phyloP scores from a whole-genome alignment of 2,888 invertebrate genomes.

The Tigriopus californicus region DNA sequence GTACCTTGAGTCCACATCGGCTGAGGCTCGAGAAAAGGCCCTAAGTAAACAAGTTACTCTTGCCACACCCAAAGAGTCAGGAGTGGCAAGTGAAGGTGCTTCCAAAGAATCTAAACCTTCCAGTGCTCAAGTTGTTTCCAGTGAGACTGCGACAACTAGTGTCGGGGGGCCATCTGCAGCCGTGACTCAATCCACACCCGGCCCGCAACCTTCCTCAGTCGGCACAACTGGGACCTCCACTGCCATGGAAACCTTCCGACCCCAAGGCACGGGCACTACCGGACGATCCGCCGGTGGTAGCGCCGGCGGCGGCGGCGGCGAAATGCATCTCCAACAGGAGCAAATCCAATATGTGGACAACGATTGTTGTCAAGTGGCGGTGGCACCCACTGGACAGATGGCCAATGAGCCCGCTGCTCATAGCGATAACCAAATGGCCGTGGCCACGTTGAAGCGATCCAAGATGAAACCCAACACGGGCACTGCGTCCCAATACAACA shows the following conservation, averaged over 20 bases:
- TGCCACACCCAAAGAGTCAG: no score
- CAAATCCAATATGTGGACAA: conserved; percentile 11
- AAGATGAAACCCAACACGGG: conserved; percentile 2
- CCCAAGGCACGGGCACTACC: background rate
- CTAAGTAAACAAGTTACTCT: no score
- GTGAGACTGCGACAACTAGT: no score
- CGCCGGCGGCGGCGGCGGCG: no score
- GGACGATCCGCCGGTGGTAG: background rate
- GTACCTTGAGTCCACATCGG: no score
- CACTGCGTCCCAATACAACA: background rate
- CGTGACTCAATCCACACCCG: no score
- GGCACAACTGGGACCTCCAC: background rate
- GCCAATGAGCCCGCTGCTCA: background rate
- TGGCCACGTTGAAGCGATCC: background rate
- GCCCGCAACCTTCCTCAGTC: background rate
- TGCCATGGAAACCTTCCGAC: background rate
- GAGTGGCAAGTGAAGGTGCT: no score
- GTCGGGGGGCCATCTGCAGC: no score
- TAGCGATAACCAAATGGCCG: background rate
- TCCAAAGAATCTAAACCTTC: no score
- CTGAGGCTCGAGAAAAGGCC: no score
- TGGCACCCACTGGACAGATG: background rate
- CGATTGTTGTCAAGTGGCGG: conserved; percentile 11
- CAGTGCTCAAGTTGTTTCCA: no score
- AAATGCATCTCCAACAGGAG: conserved; percentile 10